Evolutionary conservation across 2,797 vertebrate genomes (phyloP).

Genomic region (Sternotherus odoratus): DNA sequence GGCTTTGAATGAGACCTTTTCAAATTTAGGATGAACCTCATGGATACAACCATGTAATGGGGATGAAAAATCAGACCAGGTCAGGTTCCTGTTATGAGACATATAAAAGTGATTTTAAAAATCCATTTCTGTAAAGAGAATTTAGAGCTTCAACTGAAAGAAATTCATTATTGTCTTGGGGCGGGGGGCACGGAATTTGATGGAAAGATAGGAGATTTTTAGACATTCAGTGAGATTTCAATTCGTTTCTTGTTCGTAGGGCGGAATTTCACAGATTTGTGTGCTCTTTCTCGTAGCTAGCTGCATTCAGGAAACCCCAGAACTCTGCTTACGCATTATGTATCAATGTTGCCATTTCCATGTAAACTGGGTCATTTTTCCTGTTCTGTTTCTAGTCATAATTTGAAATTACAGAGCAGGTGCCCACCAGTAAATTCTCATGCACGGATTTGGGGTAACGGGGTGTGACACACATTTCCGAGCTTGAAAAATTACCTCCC

Average conservation of each 20-base stretch:
- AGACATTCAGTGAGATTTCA: constrained; percentile 18
- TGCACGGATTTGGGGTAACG: constrained; percentile 44
- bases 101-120: neutral
- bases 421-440: constrained; percentile 36
- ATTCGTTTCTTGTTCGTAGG: constrained; percentile 8
- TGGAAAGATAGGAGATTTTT: constrained; percentile 37
- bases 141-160: neutral
- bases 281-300: constrained; percentile 46
- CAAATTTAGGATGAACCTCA: neutral
- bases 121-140: neutral
- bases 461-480: neutral
- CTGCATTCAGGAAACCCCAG: constrained; percentile 70
- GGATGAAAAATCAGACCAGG: neutral
- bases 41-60: rapidly evolving
- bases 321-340: constrained; percentile 36
- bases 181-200: constrained; percentile 4
- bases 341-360: constrained; percentile 62
- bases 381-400: constrained; percentile 67
- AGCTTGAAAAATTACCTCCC: neutral
- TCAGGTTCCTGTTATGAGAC: neutral
- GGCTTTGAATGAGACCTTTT: neutral
- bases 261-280: constrained; percentile 45
- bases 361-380: constrained; percentile 60
- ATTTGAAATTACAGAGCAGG: constrained; percentile 68
- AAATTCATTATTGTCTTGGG: neutral